Evolutionary conservation across 2,888 invertebrate genomes (phyloP).

Genomic region (Hedya salicella): DNA sequence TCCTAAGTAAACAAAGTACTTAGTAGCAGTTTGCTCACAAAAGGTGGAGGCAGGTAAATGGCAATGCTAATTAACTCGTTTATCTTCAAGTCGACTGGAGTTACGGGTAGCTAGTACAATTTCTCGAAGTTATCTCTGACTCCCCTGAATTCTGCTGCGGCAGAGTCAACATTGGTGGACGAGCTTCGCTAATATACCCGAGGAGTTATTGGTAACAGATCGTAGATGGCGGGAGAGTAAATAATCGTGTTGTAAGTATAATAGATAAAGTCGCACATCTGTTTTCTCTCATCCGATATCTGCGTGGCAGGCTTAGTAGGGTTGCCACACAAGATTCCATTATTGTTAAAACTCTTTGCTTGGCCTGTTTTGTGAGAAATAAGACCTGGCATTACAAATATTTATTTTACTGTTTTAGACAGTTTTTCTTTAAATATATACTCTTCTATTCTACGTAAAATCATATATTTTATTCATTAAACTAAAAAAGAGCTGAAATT

Average conservation of each 20-base stretch:
- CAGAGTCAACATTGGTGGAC: constrained; percentile 10
- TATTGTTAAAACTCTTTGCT: neutral
- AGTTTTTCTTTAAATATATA: too few species aligned
- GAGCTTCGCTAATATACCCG: constrained; percentile 8
- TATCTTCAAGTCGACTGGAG: constrained; percentile 20
- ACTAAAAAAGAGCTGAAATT: too few species aligned
- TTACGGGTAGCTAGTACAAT: constrained; percentile 6
- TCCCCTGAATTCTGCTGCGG: constrained; percentile 8
- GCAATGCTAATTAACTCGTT: constrained; percentile 30
- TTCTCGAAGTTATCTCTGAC: constrained; percentile 1
- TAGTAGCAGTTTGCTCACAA: constrained; percentile 18
- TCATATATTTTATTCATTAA: too few species aligned
- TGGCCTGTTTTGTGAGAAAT: too few species aligned
- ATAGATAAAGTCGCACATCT: constrained; percentile 66
- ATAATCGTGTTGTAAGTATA: constrained; percentile 41
- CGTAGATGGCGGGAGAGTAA: constrained; percentile 34
- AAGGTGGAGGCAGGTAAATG: constrained; percentile 19
- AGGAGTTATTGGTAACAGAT: constrained; percentile 24
- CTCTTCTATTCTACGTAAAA: too few species aligned
- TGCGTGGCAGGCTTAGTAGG: constrained; percentile 23
- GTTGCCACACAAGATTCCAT: constrained; percentile 1
- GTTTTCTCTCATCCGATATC: constrained; percentile 60
- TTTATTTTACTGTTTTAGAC: too few species aligned
- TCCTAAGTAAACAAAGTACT: constrained; percentile 31
- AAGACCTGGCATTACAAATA: too few species aligned